Conservation (phyloP, 2,113 vertebrate species). For the Vombatus ursinus region DNA sequence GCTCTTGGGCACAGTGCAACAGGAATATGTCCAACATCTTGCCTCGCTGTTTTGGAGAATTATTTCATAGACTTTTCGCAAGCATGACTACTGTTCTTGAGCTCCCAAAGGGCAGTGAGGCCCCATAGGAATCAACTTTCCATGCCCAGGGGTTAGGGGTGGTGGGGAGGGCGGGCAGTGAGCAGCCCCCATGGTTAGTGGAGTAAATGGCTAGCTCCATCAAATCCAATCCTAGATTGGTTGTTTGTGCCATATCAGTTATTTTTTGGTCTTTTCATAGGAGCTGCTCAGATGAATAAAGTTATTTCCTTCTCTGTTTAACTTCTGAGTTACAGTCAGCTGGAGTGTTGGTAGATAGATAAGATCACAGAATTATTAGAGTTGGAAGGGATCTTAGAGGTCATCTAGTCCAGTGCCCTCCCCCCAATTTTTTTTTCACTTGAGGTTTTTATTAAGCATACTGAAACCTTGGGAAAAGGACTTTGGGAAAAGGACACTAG, state of each 20-base stretch:
- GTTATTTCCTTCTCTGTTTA: background rate
- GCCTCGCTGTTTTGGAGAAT: constrained; percentile 63
- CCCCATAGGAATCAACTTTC: constrained; percentile 4
- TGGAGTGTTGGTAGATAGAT: background rate
- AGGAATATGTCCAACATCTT: constrained; percentile 67
- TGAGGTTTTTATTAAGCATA: background rate
- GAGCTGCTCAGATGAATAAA: background rate
- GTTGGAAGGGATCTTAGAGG: background rate
- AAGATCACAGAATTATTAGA: background rate
- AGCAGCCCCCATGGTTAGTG: too few relatives aligned
- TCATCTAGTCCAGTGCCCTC: background rate
- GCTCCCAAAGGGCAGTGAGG: constrained; percentile 10
- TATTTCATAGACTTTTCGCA: constrained; percentile 52
- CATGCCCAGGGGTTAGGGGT: background rate
- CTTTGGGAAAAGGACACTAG: background rate
- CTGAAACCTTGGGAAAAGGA: background rate
- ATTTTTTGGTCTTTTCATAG: background rate
- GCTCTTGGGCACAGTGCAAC: constrained; percentile 58
- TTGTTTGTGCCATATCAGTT: background rate
- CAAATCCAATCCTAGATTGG: background rate
- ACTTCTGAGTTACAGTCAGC: background rate
- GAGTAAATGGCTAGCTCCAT: background rate
- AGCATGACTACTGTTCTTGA: constrained; percentile 33
- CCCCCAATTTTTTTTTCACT: background rate
- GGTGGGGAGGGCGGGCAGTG: too few relatives aligned